Evolutionary conservation across 2,797 vertebrate species (phyloP), one percentile per base, ranked within the genome.

Genomic region (Linurgus olivaceus): DNA sequence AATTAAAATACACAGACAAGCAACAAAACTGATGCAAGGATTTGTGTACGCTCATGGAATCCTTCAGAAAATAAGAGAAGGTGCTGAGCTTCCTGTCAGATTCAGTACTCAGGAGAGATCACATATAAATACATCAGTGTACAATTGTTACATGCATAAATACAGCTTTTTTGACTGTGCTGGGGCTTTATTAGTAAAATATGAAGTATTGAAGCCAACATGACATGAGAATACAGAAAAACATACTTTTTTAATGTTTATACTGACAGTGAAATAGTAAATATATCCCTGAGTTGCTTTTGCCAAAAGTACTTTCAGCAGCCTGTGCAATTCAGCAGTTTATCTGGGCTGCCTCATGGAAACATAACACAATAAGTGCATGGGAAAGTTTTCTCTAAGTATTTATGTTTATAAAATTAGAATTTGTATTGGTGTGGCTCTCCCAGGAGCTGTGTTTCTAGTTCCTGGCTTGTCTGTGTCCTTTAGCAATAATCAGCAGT

Each of bases 1-100:
- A 96, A 91, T 91, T 76, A 70, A 93, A 87, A 89, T 59, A 87
- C 9, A 67, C 12, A 91, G 51, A 52, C 57, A 85, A 87, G 59
- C 35, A 87, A 62, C 9, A 62, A 74, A 86, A 78, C 15, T 40
- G 24, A 57, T 37, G 17, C 31, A 58, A 72, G 33, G 10, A 35
- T 95, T 80, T 92, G 47, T 71, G 35, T 65, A 80, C 55, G 33
- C 57, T 83, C 42, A 35, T n/a, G 28, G 66, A 94, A 72, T 58
- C 38, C 25, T 77, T 79, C 57, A 83, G 82, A 88, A 92, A 88
- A 71, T 3, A 2, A 24, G 50, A 88, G 66, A 86, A 84, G 37
- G 31, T 78, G 50, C 58, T 86, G 66, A 75, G 19, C 16, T 80
- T 65, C 58, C 58, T 18, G 2, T 37, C 77, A 75, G 19, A 78